Conservation (phyloP, 2,888 invertebrate species). For the Aricia artaxerxes region DNA sequence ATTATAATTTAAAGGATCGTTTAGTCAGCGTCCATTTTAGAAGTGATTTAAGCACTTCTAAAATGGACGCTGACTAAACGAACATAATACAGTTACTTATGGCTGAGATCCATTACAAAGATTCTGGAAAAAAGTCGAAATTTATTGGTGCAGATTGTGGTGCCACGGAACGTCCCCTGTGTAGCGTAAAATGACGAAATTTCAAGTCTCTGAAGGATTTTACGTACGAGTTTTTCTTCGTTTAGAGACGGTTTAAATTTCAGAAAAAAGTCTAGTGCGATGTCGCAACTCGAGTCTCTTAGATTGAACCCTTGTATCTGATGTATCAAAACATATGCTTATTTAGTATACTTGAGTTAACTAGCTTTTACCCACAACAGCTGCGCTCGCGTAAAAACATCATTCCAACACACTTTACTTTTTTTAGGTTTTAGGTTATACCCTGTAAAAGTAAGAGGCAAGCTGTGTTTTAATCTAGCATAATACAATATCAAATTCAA, state of each 20-base stretch:
- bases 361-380: too few species aligned
- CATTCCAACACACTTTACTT: too few species aligned
- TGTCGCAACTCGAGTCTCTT: background rate
- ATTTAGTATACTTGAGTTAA: background rate
- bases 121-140: background rate
- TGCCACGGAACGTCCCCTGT: background rate
- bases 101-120: background rate
- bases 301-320: background rate
- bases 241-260: background rate
- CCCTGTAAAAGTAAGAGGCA: too few species aligned
- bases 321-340: background rate
- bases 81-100: background rate
- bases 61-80: background rate
- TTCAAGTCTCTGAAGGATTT: background rate
- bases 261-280: background rate
- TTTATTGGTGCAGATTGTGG: background rate
- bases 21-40: too few species aligned
- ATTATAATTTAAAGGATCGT: too few species aligned
- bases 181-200: conserved; percentile 21
- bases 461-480: too few species aligned
- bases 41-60: too few species aligned
- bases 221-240: conserved; percentile 14
- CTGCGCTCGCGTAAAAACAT: too few species aligned
- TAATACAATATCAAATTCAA: too few species aligned
- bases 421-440: too few species aligned